Evolutionary conservation across 2,113 vertebrate genomes (phyloP).

Genomic region (Scortum barcoo): DNA sequence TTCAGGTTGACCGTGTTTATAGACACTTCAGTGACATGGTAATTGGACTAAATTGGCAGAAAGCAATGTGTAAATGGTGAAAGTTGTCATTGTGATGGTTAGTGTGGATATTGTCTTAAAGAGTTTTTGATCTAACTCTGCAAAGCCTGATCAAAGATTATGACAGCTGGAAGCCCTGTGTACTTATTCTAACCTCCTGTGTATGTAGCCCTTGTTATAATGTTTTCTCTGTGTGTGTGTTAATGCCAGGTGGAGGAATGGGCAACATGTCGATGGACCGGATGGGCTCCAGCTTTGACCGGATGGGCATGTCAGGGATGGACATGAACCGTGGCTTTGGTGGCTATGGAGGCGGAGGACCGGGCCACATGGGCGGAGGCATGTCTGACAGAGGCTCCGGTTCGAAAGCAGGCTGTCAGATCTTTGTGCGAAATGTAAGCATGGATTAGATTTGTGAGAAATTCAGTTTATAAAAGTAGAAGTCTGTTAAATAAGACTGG

Average conservation of each 20-base stretch:
- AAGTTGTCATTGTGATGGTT: not conserved
- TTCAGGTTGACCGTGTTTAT: constrained; percentile 16
- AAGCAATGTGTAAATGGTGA: not conserved
- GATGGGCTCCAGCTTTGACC: constrained; percentile 92
- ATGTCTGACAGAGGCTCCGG: constrained; percentile 90
- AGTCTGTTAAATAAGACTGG: not conserved
- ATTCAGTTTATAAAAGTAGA: not conserved
- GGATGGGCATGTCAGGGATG: constrained; percentile 91
- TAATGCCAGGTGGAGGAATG: constrained; percentile 87
- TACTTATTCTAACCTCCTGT: no score
- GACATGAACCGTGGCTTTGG: constrained; percentile 93
- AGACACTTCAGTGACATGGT: not conserved
- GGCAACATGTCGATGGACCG: constrained; percentile 93
- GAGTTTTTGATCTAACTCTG: not conserved
- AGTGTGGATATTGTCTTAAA: not conserved
- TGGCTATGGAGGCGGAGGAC: constrained; percentile 81
- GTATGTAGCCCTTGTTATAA: not conserved
- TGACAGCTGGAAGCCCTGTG: not conserved
- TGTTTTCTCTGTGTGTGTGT: not conserved
- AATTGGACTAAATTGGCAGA: not conserved
- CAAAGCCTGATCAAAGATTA: not conserved
- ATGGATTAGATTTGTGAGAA: not conserved
- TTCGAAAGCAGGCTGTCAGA: constrained; percentile 95
- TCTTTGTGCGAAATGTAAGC: constrained; percentile 99
- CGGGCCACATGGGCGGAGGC: constrained; percentile 88